Conservation (phyloP, 2,888 invertebrate genomes). For the Cryptocheilus praepositus region DNA sequence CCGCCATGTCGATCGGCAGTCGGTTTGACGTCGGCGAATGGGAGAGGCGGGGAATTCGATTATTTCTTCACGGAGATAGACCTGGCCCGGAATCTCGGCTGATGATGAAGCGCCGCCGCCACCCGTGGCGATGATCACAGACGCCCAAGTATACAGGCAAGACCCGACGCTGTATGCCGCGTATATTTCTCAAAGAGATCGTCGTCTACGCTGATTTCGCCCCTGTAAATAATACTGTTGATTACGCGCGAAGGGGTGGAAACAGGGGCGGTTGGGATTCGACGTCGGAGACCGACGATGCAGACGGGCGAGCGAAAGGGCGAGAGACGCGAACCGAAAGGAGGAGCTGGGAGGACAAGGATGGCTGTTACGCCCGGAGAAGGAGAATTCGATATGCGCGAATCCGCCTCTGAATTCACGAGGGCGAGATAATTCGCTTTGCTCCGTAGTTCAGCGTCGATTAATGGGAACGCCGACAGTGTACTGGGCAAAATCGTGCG, state of each 20-base stretch:
- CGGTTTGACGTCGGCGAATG: too few relatives aligned
- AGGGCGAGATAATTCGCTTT: constrained; percentile 33
- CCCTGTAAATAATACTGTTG: constrained; percentile 40
- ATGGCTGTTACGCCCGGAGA: constrained; percentile 1
- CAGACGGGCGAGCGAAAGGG: background rate
- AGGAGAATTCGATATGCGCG: constrained; percentile 36
- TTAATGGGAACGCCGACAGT: constrained; percentile 23
- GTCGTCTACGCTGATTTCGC: constrained; percentile 26
- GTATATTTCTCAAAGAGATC: constrained; percentile 30
- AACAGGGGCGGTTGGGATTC: constrained; percentile 23
- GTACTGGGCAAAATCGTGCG: constrained; percentile 3
- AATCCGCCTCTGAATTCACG: constrained; percentile 32
- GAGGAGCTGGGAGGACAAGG: background rate
- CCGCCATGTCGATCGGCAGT: too few relatives aligned
- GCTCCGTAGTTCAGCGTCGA: constrained; percentile 10
- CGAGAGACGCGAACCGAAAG: constrained; percentile 8
- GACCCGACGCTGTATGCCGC: background rate
- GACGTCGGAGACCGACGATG: background rate
- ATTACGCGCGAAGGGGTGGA: constrained; percentile 30
- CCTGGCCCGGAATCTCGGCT: too few relatives aligned
- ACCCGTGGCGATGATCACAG: too few relatives aligned
- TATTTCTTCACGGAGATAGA: too few relatives aligned
- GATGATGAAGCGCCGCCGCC: too few relatives aligned
- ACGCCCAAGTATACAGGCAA: too few relatives aligned
- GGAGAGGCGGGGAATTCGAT: too few relatives aligned